These are phyloP conservation scores for Garra rufa DNA, from an alignment of 2,113 vertebrate genomes.

Conservation along the genomic window DNA sequence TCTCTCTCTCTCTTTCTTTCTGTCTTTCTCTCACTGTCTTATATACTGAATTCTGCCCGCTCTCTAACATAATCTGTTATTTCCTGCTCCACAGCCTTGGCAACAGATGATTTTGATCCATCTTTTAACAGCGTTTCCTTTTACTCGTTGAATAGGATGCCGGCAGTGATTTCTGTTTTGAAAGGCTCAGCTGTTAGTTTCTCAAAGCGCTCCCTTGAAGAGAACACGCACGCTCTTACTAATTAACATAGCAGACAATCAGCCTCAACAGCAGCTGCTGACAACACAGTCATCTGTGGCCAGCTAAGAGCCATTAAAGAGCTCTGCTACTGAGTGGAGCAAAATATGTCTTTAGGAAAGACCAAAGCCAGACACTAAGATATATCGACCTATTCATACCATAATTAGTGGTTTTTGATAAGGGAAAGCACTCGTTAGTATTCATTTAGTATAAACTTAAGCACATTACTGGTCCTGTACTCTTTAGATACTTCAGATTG, in stretches of 20 bases:
- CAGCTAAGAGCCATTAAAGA: not conserved
- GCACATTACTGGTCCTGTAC: not conserved
- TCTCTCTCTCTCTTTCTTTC: constrained; percentile 15
- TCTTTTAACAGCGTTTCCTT: constrained; percentile 57
- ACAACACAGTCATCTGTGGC: constrained; percentile 23
- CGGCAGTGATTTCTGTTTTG: constrained; percentile 40
- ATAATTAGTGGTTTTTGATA: not conserved
- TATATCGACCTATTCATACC: not conserved
- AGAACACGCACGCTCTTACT: constrained; percentile 21
- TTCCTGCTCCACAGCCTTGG: constrained; percentile 29
- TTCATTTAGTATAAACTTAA: not conserved
- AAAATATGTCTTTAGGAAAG: not conserved
- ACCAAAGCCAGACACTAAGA: not conserved
- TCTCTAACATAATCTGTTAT: constrained; percentile 27
- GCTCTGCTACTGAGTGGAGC: not conserved
- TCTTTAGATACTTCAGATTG: not conserved
- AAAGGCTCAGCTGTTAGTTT: constrained; percentile 39
- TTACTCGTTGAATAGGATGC: constrained; percentile 46
- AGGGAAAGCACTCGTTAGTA: not conserved
- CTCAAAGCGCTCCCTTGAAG: constrained; percentile 6
- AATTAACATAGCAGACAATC: constrained; percentile 51
- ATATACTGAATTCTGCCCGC: not conserved
- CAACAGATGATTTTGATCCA: constrained; percentile 57
- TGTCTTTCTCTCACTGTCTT: not conserved
- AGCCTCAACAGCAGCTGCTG: constrained; percentile 51